A percentile compares a stretch with the other conserved stretches of the same genome.
Evolutionary conservation across 2,113 vertebrate species (phyloP).

Genomic region (Talpa occidentalis): DNA sequence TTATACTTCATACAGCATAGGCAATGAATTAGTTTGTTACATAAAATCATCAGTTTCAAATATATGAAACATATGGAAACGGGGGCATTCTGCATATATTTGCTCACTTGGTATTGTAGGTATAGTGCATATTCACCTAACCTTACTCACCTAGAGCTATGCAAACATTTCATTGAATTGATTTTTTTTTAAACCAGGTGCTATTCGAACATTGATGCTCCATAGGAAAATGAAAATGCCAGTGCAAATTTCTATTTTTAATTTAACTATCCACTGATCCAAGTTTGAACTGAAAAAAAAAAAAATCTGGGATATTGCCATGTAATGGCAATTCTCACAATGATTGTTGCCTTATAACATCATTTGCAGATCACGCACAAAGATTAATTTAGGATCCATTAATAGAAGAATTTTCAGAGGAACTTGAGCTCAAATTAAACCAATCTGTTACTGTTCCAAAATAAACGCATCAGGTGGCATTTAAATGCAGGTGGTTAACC

Average conservation of each 20-base stretch:
- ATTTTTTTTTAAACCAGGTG: constrained; percentile 26
- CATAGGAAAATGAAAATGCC: constrained; percentile 33
- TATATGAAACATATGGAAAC: not conserved
- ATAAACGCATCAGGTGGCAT: constrained; percentile 89
- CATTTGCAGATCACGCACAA: constrained; percentile 50
- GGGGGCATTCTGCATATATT: constrained; percentile 26
- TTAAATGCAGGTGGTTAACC: constrained; percentile 87
- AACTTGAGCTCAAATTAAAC: constrained; percentile 84
- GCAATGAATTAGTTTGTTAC: constrained; percentile 27
- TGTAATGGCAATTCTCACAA: constrained; percentile 28
- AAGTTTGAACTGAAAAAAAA: constrained; percentile 34
- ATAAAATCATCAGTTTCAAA: not conserved
- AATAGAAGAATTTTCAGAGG: constrained; percentile 82
- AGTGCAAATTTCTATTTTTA: constrained; percentile 60
- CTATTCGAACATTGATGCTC: constrained; percentile 59
- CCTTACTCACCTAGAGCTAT: not conserved
- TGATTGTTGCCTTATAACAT: constrained; percentile 50
- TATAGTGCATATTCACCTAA: constrained; percentile 71
- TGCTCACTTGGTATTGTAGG: not conserved
- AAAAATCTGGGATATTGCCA: not conserved
- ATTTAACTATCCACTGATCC: constrained; percentile 35
- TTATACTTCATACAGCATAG: not conserved
- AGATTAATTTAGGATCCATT: constrained; percentile 84
- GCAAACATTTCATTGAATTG: constrained; percentile 60
- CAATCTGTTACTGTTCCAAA: constrained; percentile 87